These are phyloP conservation scores for Orbicella faveolata DNA, from an alignment of 64 coral and sea anemone species.

Conservation along the genomic window DNA sequence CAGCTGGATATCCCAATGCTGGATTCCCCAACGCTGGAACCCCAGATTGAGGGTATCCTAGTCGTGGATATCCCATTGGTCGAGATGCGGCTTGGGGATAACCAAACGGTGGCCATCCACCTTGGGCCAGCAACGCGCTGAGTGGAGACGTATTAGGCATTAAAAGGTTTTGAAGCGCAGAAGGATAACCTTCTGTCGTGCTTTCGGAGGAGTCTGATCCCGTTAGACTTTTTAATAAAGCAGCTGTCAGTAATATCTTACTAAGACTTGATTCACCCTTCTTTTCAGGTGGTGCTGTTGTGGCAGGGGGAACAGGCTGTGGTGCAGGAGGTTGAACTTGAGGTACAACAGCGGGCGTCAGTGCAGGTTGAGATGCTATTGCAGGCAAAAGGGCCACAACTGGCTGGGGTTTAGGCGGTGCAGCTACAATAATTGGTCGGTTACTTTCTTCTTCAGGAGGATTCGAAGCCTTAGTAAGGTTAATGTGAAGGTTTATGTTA, in stretches of 20 bases:
- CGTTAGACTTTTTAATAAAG: not conserved
- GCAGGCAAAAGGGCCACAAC: constrained; percentile 5
- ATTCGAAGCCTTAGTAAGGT: not conserved
- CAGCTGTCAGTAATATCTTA: constrained; percentile 6
- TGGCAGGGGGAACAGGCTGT: not conserved
- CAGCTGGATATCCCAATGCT: not conserved
- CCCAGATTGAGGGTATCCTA: not conserved
- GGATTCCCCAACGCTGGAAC: not conserved
- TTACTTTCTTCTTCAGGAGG: not conserved
- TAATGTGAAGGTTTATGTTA: constrained; percentile 33
- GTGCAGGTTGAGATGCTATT: not conserved
- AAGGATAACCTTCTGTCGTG: constrained; percentile 14
- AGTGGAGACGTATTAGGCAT: not conserved
- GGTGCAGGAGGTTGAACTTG: constrained; percentile 1
- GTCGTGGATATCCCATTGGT: not conserved
- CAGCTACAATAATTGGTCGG: not conserved
- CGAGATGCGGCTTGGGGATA: not conserved
- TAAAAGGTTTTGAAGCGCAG: not conserved
- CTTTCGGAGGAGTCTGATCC: constrained; percentile 10
- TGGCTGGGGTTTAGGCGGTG: constrained; percentile 4
- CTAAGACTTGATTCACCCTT: constrained; percentile 22
- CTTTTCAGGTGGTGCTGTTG: not conserved
- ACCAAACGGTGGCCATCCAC: not conserved
- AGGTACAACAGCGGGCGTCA: not conserved
- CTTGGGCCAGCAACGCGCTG: not conserved